Base-by-base conservation (phyloP, 23 tunicate species). In the Styela clava region DNA sequence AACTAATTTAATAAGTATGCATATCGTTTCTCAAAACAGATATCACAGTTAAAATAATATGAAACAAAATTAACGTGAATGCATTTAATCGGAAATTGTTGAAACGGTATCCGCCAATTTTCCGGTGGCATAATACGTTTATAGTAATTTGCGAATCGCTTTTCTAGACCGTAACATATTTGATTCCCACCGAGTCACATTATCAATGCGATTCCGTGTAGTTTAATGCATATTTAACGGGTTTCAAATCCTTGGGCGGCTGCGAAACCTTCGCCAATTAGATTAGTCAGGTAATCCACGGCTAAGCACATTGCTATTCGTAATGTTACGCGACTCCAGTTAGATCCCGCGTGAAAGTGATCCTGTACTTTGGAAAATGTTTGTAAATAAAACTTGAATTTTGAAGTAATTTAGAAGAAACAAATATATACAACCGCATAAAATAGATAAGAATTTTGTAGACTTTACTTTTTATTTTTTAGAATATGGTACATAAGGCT, bases 131-230 rank as follows among this genome's bases (percentile, higher is more conserved):
- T 16, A 34, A 34, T 73, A 73, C 78, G 78, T 34, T 73, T 34
- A 34, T 33, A 24, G 78, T 44, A 44, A 44, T 44, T 44, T 44
- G 56, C 56, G 12, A 44, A 44, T 44, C 52, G 35, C 78, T 34
- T 34, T 25, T 24, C 52, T 34, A 12, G 56, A 73, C 78, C 78
- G 78, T 52, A 21, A 5, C 44, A 18, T 73, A 52, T 73, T 73
- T 73, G 78, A 34, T 52, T 34, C 29, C 78, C 31, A 61, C 64
- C 80, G 63, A 65, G 85, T 81, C 67, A 35, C 44, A 62, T 32
- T 34, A 79, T 21, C 63, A 32, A 62, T 44, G 56, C 56, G 56
- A 67, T 67, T 67, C 71, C 21, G 18, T 22, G 31, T 24, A 67
- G 71, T 67, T 27, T 67, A 67, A 67, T 67, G 71, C 71, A 29